Base-by-base conservation (phyloP, 2,888 invertebrate species). In the Cantharis rufa region DNA sequence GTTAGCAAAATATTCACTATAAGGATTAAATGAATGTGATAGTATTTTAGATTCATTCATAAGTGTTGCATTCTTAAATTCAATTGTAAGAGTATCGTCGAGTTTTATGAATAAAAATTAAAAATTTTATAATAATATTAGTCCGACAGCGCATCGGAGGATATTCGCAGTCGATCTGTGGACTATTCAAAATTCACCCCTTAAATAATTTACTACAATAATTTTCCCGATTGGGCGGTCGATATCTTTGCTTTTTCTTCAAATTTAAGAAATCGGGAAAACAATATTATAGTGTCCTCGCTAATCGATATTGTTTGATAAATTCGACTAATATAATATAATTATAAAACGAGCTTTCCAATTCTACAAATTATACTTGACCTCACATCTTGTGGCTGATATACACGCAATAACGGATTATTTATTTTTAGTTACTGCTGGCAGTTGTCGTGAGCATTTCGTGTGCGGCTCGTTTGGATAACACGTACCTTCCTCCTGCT, bases 401-500 rank as follows among this genome's bases (percentile, higher is more conserved):
- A 48, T 48, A 48, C n/a, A 7, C n/a, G n/a, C 48, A 48, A 48
- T 48, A 48, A 48, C 48, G 48, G n/a, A n/a, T 48, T 48, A 48
- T 48, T n/a, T 32, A 64, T 64, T 77, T 77, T 72, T 72, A 77
- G 77, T 84, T 90, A 80, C 81, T 90, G 72, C 83, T 89, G 74
- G 86, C 88, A 77, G 85, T 86, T 77, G 81, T 90, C 70, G 81
- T 90, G 77, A 87, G 89, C 78, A 83, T 88, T 77, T 87, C 89
- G 81, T 87, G 88, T 69, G 90, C 90, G 69, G 90, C 88, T 71
- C 89, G 89, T 75, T 85, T 92, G 81, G 91, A 91, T 78, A 91
- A 90, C 84, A 90, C 89, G 75, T 92, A 92, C 81, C 84, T 92
- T 78, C 91, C 91, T 9, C 91, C 91, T 21, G 87, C 89, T 10